Percentiles rank a stretch among this genome's conserved stretches.
Evolutionary conservation across 2,888 invertebrate species (phyloP).

Genomic region (Scotopteryx bipunctaria): DNA sequence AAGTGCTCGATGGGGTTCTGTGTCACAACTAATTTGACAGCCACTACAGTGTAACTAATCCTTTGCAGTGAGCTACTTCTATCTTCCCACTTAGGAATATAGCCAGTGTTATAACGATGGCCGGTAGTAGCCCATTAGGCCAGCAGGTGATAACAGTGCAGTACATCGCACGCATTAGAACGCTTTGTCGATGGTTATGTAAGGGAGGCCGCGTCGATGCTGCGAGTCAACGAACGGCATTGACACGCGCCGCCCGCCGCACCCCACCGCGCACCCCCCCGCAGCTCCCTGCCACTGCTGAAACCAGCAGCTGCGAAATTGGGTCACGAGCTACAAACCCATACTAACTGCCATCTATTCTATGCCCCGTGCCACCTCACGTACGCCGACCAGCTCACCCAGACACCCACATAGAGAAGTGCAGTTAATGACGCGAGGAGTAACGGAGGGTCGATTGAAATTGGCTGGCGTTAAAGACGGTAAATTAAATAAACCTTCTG

Average conservation of each 20-base stretch:
- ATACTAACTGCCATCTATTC: conserved; percentile 22
- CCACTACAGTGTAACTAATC: neutral
- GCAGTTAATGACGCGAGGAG: conserved; percentile 48
- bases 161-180: conserved; percentile 73
- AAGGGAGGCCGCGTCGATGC: conserved; percentile 79
- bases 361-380: conserved; percentile 63
- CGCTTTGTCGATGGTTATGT: conserved; percentile 82
- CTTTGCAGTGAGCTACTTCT: neutral
- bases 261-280: conserved; percentile 49
- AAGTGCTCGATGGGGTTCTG: neutral
- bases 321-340: conserved; percentile 70
- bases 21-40: neutral
- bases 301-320: conserved; percentile 83
- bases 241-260: conserved; percentile 74
- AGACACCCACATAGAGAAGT: conserved; percentile 48
- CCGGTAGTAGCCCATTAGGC: conserved; percentile 30
- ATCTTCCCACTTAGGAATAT: neutral
- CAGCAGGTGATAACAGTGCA: conserved; percentile 38
- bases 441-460: conserved; percentile 37
- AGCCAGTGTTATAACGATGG: conserved; percentile 10
- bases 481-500: conserved; percentile 70
- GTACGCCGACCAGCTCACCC: conserved; percentile 61
- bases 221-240: conserved; percentile 83
- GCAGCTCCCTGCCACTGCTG: conserved; percentile 69
- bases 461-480: conserved; percentile 60